A percentile compares a stretch with the other conserved stretches of the same genome.
Conservation (phyloP, 2,113 vertebrate genomes). For the Chloebia gouldiae region DNA sequence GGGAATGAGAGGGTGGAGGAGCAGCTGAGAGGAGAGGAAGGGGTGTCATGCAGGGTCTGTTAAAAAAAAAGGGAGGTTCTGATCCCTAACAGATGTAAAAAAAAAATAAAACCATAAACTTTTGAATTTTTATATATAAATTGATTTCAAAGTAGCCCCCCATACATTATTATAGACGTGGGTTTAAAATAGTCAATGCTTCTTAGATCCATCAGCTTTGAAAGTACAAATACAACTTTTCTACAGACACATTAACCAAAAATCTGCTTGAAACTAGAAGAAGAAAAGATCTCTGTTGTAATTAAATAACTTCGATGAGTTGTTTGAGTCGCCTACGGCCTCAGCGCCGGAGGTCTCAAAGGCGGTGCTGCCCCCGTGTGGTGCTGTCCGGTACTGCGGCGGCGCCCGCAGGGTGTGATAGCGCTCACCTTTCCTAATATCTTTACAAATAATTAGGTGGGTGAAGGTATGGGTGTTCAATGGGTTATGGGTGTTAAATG, state of each 20-base stretch:
- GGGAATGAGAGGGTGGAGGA: neutral
- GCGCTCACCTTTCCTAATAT: neutral
- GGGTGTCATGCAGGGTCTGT: too few species aligned
- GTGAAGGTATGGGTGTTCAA: neutral
- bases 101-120: too few species aligned
- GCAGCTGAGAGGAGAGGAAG: neutral
- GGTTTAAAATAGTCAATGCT: neutral
- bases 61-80: too few species aligned
- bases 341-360: rapidly evolving
- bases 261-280: neutral
- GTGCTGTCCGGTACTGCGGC: neutral
- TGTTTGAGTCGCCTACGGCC: rapidly evolving
- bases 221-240: neutral
- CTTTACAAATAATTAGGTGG: neutral
- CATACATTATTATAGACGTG: rapidly evolving
- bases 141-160: rapidly evolving
- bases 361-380: neutral
- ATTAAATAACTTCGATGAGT: rapidly evolving
- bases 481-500: too few species aligned
- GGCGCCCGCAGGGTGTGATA: too few species aligned
- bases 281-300: too few species aligned
- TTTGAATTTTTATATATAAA: neutral
- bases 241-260: rapidly evolving
- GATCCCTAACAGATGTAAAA: too few species aligned
- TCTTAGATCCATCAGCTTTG: rapidly evolving